Conservation (phyloP, 2,888 invertebrate genomes). For the Lochmaea capreae region DNA sequence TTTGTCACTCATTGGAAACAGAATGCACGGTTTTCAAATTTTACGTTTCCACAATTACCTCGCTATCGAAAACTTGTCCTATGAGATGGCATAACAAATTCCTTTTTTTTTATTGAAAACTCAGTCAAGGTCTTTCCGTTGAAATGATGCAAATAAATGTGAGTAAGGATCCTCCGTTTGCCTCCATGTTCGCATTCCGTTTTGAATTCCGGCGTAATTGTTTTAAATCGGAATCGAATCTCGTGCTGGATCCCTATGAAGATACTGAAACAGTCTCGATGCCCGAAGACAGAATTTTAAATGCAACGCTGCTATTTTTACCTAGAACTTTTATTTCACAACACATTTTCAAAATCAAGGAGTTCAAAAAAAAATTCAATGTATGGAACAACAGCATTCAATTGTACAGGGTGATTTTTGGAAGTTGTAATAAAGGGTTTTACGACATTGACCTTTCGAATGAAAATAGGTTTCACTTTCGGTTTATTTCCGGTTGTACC, state of each 20-base stretch:
- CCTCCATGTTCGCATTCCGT: constrained; percentile 1
- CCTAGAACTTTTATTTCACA: not conserved
- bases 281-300: not conserved
- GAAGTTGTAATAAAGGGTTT: too few species aligned
- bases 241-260: not conserved
- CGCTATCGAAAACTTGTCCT: not conserved
- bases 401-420: too few species aligned
- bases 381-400: too few species aligned
- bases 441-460: too few species aligned
- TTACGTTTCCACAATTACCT: not conserved
- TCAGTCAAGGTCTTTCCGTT: constrained; percentile 1
- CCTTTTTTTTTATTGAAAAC: constrained; percentile 3
- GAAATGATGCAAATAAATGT: constrained; percentile 1
- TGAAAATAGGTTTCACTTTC: too few species aligned
- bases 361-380: too few species aligned
- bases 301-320: not conserved
- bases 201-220: constrained; percentile 1
- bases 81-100: not conserved
- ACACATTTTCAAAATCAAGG: not conserved
- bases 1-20: too few species aligned
- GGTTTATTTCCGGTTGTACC: too few species aligned
- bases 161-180: not conserved
- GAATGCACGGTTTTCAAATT: too few species aligned
- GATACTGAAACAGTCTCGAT: not conserved
- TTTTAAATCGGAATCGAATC: not conserved